phyloP scores from a whole-genome alignment of 2,113 vertebrate species.

The Zootoca vivipara region DNA sequence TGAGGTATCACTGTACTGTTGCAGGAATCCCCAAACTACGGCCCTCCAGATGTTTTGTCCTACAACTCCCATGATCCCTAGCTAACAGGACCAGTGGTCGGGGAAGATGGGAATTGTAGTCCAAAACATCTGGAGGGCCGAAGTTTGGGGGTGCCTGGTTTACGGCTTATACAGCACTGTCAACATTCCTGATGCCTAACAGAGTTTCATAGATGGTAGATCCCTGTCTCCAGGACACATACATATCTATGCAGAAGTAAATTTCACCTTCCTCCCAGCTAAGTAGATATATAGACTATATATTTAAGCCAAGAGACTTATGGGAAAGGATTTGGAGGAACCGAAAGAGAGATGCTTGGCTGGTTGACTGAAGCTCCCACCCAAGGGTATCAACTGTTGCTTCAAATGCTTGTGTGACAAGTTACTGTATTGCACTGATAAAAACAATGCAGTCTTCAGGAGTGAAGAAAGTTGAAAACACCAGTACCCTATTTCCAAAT shows the following conservation, averaged over 20 bases:
- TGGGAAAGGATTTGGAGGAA: neutral
- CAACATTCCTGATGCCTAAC: neutral
- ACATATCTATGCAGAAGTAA: neutral
- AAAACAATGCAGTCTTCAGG: neutral
- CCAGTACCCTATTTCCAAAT: neutral
- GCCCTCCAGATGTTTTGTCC: too few species aligned
- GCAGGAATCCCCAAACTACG: too few species aligned
- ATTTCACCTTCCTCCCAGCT: too few species aligned
- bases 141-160: too few species aligned
- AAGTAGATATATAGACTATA: neutral
- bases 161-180: too few species aligned
- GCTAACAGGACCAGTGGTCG: too few species aligned
- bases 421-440: neutral
- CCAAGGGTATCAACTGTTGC: neutral
- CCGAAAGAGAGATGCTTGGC: neutral
- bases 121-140: too few species aligned
- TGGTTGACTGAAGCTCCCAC: neutral
- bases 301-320: neutral
- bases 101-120: too few species aligned
- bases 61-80: too few species aligned
- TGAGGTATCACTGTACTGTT: too few species aligned
- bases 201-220: neutral
- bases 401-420: slow-evolving; percentile 27
- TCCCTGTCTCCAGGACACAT: neutral
- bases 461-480: slow-evolving; percentile 43